Base-by-base conservation (phyloP, 2,797 vertebrate genomes). In the Myotis daubentonii region DNA sequence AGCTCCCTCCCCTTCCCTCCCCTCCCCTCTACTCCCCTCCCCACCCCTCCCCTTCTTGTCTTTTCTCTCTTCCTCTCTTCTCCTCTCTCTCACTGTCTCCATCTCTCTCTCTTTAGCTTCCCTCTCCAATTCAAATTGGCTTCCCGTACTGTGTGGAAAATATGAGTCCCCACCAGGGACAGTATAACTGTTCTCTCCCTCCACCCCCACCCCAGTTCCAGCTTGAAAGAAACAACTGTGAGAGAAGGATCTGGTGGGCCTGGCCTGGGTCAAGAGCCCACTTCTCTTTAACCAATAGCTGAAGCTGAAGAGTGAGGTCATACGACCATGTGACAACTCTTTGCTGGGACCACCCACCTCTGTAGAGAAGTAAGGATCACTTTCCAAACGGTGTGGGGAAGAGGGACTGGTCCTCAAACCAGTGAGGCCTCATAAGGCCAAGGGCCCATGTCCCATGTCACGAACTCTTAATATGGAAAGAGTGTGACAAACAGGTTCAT, bases 401-500 rank as follows among this genome's bases (percentile, higher is more conserved):
- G 19, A 0, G 3, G 55, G 30, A 28, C 30, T 47, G 65, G 49
- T 62, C 49, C 13, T 78, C 22, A 62, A n/a, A 49, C 28, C 49
- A 20, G 25, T 1, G 41, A 23, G 12, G 25, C 44, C 66, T 62
- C 11, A 1, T 19, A 25, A 87, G 55, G 72, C 4, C 22, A 57
- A 47, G 22, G 23, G 11, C 5, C 49, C 8, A 1, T 3, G 8
- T 15, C 10, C 57, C 4, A 1, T 4, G 8, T 19, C 41, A 44
- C 9, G 38, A 38, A 85, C 68, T 23, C 38, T 41, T 68, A 36
- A 22, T 20, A 33, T 2, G 9, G 23, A 85, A 93, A 28, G 25
- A 41, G 15, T 79, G 20, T 66, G 87, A 60, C 68, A 75, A 87
- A 57, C 41, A 53, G 72, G n/a, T 49, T 17, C 12, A 16, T 11